Evolutionary conservation across 2,797 vertebrate genomes (phyloP).

Genomic region (Echiichthys vipera): DNA sequence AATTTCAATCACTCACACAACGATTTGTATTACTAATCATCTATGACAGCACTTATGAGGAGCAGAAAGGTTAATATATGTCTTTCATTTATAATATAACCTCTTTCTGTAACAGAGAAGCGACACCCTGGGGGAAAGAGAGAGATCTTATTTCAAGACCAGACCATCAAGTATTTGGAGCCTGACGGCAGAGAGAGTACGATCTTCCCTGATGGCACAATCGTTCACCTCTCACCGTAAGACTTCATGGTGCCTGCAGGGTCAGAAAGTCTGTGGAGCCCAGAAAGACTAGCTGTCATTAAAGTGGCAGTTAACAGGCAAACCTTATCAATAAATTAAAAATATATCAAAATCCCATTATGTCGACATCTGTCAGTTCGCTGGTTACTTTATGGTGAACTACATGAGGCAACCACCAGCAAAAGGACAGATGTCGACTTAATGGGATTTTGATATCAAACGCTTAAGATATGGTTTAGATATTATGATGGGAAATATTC

Average conservation of each 20-base stretch:
- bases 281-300: conserved; percentile 8
- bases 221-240: conserved; percentile 81
- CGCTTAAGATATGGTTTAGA: no score
- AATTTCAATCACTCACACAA: no score
- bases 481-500: no score
- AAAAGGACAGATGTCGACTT: neutral
- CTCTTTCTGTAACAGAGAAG: conserved; percentile 74
- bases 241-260: conserved; percentile 31
- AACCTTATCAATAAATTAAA: conserved; percentile 36
- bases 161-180: conserved; percentile 78
- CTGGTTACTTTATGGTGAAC: no score
- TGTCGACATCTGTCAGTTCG: no score
- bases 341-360: no score
- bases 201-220: conserved; percentile 84
- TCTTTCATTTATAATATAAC: neutral
- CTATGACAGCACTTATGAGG: no score
- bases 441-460: neutral
- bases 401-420: neutral
- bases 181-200: conserved; percentile 85
- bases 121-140: conserved; percentile 79
- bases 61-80: no score
- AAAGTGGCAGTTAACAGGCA: conserved; percentile 2
- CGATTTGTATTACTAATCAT: no score
- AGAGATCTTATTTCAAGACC: conserved; percentile 85
- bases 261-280: neutral